Evolutionary conservation across 1,140 invertebrate species (phyloP).

Genomic region (Pogonus chalceus): DNA sequence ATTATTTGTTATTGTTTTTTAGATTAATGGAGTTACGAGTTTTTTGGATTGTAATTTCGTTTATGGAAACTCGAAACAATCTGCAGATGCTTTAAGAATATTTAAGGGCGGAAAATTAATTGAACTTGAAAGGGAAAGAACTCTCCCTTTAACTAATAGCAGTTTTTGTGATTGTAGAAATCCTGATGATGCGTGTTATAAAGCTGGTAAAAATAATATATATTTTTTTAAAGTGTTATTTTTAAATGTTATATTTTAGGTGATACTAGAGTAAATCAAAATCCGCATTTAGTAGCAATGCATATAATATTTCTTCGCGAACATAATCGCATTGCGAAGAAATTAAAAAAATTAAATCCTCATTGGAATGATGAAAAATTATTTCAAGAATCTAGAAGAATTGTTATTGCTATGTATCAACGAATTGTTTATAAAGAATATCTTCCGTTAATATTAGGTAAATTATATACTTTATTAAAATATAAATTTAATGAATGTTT

Average conservation of each 20-base stretch:
- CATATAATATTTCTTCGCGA: conserved; percentile 60
- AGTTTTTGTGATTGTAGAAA: conserved; percentile 35
- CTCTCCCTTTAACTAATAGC: conserved; percentile 47
- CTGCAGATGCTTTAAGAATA: conserved; percentile 45
- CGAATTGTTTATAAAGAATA: conserved; percentile 63
- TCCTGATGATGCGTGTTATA: conserved; percentile 51
- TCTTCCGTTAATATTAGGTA: conserved; percentile 52
- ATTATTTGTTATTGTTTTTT: too few species aligned
- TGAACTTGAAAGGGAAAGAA: conserved; percentile 50
- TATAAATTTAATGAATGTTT: not conserved
- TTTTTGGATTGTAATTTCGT: conserved; percentile 71
- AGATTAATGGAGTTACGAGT: conserved; percentile 50
- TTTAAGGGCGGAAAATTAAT: conserved; percentile 48
- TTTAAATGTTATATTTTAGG: conserved; percentile 33
- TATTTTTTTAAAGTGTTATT: not conserved
- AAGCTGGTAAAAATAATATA: conserved; percentile 12
- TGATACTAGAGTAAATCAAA: conserved; percentile 46
- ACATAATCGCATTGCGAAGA: conserved; percentile 54
- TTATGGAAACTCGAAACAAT: conserved; percentile 56
- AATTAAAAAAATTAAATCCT: conserved; percentile 36
- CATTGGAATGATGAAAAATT: conserved; percentile 49
- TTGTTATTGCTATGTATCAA: conserved; percentile 58
- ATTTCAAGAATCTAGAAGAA: conserved; percentile 52
- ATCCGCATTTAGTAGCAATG: conserved; percentile 50
- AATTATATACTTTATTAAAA: conserved; percentile 19